Evolutionary conservation across 2,113 vertebrate genomes (phyloP), one percentile per base, ranked within the genome.

Genomic region (Picathartes gymnocephalus): DNA sequence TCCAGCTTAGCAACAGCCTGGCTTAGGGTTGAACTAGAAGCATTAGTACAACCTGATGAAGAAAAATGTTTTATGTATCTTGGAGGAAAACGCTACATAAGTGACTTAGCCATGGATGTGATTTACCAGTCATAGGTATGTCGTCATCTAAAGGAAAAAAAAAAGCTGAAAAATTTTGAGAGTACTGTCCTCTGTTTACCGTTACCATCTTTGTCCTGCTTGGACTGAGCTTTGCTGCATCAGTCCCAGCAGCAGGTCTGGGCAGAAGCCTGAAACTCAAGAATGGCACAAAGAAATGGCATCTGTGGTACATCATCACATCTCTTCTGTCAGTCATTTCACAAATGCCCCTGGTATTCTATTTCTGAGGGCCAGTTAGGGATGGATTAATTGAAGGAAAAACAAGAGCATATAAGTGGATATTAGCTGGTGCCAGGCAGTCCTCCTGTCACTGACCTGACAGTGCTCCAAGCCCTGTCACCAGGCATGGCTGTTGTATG

Each of bases 351-450:
- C 73, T 77, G 69, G 54, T 86, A 77, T 94, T 92, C 65, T 21
- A 37, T 90, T 93, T 91, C 92, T 64, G 87, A 94, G 71, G 27
- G 27, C 45, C 79, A 90, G 66, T 27, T 69, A 73, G 45, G 50
- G 58, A 30, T 70, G 68, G 65, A 94, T 92, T 90, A 86, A 88
- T 47, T 86, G 83, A 90, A 95, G 74, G 71, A 76, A 91, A 91
- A 96, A 68, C 69, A 93, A 60, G 44, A 93, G 44, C 44, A 39
- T 20, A 9, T 18, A 83, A 92, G n/a, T 50, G 78, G 60, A 79
- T 73, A 23, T 42, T 83, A 61, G 80, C 53, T 95, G 88, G 54
- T 96, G 84, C 77, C 91, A 84, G 73, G 30, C 54, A 78, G 60
- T 79, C 42, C 79, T 90, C 33, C 73, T 60, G 33, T 78, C 44